These are phyloP conservation scores for Euleptes europaea DNA, from an alignment of 2,113 vertebrate genomes.

Conservation along the genomic window DNA sequence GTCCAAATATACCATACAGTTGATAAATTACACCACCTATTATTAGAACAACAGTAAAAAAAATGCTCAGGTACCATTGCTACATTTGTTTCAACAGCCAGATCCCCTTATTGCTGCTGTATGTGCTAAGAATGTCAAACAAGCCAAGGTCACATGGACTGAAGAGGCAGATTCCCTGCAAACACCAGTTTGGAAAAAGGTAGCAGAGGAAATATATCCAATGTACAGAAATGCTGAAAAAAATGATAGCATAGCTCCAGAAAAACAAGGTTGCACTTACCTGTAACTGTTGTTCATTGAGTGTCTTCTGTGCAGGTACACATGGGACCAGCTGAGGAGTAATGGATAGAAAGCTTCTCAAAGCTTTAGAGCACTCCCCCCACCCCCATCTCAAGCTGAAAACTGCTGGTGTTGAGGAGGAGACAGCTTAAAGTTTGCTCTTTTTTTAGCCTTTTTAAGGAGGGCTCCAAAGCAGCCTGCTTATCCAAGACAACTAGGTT, in stretches of 20 bases:
- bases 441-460: no score
- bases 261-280: no score
- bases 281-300: no score
- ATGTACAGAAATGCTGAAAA: neutral
- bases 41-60: neutral
- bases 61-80: conserved; percentile 1
- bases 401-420: no score
- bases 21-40: conserved; percentile 33
- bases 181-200: neutral
- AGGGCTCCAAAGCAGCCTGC: no score
- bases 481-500: no score
- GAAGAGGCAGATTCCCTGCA: neutral
- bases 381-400: no score
- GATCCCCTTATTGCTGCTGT: conserved; percentile 5
- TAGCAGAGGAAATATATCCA: neutral
- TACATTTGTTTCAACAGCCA: conserved; percentile 18
- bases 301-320: no score
- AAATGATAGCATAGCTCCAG: neutral
- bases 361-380: no score
- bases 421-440: no score
- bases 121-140: neutral
- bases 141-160: neutral
- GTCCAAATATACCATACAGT: neutral
- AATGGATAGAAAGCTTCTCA: no score
- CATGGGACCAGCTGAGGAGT: no score